phyloP scores from a whole-genome alignment of 2,113 vertebrate genomes.

The Eubucco bourcierii region DNA sequence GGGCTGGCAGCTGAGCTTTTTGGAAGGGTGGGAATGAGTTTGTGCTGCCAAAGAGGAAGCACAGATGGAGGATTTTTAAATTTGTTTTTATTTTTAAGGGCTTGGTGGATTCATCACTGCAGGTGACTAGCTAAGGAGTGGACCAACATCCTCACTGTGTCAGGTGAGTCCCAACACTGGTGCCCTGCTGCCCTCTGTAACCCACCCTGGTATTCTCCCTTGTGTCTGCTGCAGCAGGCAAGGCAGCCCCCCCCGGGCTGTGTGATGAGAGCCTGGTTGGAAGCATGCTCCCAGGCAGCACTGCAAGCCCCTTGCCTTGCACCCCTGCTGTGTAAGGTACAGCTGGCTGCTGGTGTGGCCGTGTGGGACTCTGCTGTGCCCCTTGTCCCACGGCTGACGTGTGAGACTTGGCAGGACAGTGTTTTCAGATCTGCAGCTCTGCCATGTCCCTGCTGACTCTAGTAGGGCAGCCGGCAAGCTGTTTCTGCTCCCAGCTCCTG shows the following conservation, averaged over 20 bases:
- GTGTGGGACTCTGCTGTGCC: not conserved
- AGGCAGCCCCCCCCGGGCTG: fast-evolving
- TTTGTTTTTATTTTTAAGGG: not conserved
- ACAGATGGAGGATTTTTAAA: not conserved
- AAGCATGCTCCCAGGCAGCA: not conserved
- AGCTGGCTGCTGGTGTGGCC: not conserved
- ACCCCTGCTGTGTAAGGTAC: not conserved
- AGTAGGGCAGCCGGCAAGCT: fast-evolving
- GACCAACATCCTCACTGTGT: fast-evolving
- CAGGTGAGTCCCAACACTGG: fast-evolving
- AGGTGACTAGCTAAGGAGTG: not conserved
- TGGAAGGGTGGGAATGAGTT: fast-evolving
- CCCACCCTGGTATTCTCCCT: not conserved
- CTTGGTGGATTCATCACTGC: not conserved
- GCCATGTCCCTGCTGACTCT: not conserved
- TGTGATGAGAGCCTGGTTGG: not conserved
- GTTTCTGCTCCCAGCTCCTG: not conserved
- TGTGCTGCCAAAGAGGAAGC: not conserved
- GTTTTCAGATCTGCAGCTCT: not conserved
- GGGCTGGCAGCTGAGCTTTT: not conserved
- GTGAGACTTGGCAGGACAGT: not conserved
- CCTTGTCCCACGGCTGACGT: fast-evolving
- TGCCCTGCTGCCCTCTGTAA: not conserved
- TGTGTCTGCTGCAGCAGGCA: not conserved
- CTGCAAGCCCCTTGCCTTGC: fast-evolving